phyloP scores from a whole-genome alignment of 2,797 vertebrate genomes.

The Sandelia bainsii region DNA sequence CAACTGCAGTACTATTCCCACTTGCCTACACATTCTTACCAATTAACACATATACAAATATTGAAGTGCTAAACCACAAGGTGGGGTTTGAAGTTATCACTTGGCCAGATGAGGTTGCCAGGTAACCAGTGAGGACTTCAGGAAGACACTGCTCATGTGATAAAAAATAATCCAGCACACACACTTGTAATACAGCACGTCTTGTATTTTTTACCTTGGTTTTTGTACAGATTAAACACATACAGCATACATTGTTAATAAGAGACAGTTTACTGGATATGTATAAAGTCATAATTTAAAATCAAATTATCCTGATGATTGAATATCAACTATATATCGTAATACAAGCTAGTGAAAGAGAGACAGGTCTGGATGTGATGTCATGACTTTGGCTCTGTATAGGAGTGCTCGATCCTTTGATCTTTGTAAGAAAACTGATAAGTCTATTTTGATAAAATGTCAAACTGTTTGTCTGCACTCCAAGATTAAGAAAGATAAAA shows the following conservation, averaged over 20 bases:
- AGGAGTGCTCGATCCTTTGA: background rate
- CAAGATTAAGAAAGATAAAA: background rate
- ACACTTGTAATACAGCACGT: background rate
- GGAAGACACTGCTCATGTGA: too few relatives aligned
- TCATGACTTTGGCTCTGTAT: background rate
- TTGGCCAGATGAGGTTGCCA: too few relatives aligned
- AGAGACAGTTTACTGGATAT: too few relatives aligned
- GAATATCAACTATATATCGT: too few relatives aligned
- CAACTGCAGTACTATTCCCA: too few relatives aligned
- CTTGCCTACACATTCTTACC: too few relatives aligned
- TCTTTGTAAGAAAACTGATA: background rate
- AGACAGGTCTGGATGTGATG: background rate
- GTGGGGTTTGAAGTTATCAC: too few relatives aligned
- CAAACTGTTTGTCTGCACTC: background rate
- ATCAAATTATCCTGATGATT: too few relatives aligned
- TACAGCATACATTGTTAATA: background rate
- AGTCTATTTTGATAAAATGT: background rate
- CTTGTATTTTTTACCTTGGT: background rate
- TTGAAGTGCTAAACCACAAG: background rate
- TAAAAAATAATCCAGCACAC: background rate
- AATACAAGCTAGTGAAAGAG: too few relatives aligned
- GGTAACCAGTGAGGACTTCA: too few relatives aligned
- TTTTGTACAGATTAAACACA: background rate
- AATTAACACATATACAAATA: too few relatives aligned
- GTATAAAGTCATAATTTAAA: too few relatives aligned